A percentile compares a stretch with the other conserved stretches of the same genome.
phyloP scores from a whole-genome alignment of 2,888 invertebrate species.

The Hydropsyche betteni region DNA sequence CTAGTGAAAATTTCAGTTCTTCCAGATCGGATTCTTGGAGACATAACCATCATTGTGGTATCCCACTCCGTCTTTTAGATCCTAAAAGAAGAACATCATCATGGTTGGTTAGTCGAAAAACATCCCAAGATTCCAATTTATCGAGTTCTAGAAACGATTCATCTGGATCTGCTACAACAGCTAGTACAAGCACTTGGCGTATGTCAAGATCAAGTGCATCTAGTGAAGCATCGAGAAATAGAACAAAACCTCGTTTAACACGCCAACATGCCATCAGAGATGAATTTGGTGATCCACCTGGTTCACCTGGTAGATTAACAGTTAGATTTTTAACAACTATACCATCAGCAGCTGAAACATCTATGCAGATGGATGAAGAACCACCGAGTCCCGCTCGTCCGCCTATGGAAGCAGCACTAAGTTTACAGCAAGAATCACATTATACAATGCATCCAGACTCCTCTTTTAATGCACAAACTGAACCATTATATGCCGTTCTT shows the following conservation, averaged over 20 bases:
- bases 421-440: constrained; percentile 35
- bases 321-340: constrained; percentile 76
- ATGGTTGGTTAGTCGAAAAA: constrained; percentile 90
- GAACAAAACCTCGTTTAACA: constrained; percentile 77
- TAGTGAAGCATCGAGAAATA: constrained; percentile 58
- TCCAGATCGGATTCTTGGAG: constrained; percentile 89
- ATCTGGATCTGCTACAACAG: constrained; percentile 87
- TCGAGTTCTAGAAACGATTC: constrained; percentile 92
- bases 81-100: constrained; percentile 84
- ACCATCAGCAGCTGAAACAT: constrained; percentile 78
- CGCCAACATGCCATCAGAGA: constrained; percentile 83
- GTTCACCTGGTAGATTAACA: constrained; percentile 65
- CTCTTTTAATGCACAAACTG: constrained; percentile 2
- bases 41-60: constrained; percentile 78
- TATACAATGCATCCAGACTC: constrained; percentile 34
- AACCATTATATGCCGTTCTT: constrained; percentile 48
- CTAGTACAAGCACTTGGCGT: constrained; percentile 90
- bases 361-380: constrained; percentile 74
- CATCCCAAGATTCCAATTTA: constrained; percentile 90
- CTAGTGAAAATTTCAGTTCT: constrained; percentile 90
- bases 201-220: constrained; percentile 85
- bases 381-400: constrained; percentile 53
- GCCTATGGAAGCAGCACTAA: constrained; percentile 35
- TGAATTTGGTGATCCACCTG: constrained; percentile 71
- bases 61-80: constrained; percentile 77